Percentiles rank a stretch among this genome's conserved stretches.
phyloP scores from a whole-genome alignment of 2,113 vertebrate species.

The Neolamprologus modestus region DNA sequence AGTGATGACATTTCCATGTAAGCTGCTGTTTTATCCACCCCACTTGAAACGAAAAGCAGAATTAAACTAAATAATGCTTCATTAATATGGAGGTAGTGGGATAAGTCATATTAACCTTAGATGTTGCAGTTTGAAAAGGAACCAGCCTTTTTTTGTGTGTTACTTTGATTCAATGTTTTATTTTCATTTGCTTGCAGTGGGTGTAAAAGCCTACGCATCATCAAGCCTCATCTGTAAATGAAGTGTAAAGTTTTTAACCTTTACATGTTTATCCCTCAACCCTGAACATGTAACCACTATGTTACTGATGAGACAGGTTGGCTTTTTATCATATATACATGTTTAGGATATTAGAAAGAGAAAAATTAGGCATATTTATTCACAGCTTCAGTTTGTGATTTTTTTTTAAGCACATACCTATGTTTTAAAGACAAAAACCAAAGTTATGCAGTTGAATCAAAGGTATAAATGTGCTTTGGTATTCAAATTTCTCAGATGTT shows the following conservation, averaged over 20 bases:
- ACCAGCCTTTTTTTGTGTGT: no score
- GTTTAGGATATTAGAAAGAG: fast-evolving
- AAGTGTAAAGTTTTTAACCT: neutral
- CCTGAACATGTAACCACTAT: neutral
- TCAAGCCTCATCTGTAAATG: neutral
- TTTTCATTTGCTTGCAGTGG: neutral
- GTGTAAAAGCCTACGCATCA: neutral
- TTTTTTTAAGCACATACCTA: neutral
- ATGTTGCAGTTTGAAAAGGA: neutral
- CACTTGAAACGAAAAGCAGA: neutral
- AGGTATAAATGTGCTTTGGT: neutral
- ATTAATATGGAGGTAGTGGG: no score
- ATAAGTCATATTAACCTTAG: neutral
- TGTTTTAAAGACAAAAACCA: neutral
- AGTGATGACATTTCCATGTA: neutral
- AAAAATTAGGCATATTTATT: neutral
- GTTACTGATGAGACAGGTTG: neutral
- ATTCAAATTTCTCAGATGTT: neutral
- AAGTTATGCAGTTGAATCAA: neutral
- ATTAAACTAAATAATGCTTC: neutral
- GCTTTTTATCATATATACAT: neutral
- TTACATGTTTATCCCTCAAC: neutral
- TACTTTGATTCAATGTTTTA: neutral
- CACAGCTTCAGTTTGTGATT: fast-evolving
- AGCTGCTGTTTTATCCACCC: neutral